Conservation (phyloP, 2,888 invertebrate species). For the Temnothorax ravouxi region DNA sequence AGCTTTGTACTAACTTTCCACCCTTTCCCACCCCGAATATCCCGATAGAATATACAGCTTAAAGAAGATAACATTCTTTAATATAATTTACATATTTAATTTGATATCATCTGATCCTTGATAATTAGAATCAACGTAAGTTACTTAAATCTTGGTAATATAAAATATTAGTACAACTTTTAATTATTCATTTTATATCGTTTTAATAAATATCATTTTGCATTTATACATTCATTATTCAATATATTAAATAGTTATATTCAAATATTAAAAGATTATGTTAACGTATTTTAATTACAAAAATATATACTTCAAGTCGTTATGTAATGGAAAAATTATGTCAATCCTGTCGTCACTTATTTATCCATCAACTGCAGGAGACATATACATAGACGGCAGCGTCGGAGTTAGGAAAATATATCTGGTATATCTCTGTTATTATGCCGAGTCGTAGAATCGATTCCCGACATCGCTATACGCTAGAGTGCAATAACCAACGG, state of each 20-base stretch:
- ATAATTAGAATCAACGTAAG: not conserved
- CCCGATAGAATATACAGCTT: not conserved
- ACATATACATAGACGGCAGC: not conserved
- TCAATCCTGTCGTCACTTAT: not conserved
- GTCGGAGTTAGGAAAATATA: slow-evolving; percentile 31
- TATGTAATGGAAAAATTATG: not conserved
- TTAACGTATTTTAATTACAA: not conserved
- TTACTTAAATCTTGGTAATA: slow-evolving; percentile 1
- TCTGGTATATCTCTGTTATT: slow-evolving; percentile 33
- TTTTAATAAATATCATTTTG: not conserved
- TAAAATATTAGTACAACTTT: slow-evolving; percentile 13
- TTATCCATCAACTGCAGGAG: not conserved
- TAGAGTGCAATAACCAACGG: slow-evolving; percentile 69
- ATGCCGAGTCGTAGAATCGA: slow-evolving; percentile 66
- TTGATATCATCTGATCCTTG: not conserved
- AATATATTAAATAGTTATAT: not conserved
- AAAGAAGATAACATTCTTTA: not conserved
- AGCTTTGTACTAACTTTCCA: slow-evolving; percentile 60
- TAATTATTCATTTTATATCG: slow-evolving; percentile 12
- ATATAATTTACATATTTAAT: not conserved
- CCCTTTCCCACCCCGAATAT: not conserved
- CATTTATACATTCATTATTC: not conserved
- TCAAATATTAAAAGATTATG: not conserved
- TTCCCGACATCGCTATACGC: slow-evolving; percentile 54
- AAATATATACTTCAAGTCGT: not conserved